Conservation (phyloP, 2,888 invertebrate genomes). For the Dolichomitus sp. region DNA sequence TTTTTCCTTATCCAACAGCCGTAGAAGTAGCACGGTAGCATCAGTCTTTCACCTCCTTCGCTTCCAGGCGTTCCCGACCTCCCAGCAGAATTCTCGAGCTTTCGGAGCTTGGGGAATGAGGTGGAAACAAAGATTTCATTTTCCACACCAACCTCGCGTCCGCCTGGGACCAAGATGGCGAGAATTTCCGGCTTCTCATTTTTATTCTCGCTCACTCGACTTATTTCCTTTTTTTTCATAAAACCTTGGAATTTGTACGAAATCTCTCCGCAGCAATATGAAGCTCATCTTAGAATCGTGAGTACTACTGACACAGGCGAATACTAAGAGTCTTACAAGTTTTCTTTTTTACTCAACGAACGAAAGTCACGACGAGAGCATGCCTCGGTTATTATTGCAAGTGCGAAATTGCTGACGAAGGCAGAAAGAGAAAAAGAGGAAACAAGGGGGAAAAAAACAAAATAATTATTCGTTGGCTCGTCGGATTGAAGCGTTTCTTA, state of each 20-base stretch:
- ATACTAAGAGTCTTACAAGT: slow-evolving; percentile 10
- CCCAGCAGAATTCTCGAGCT: slow-evolving; percentile 21
- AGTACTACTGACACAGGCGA: slow-evolving; percentile 2
- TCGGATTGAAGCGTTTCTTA: slow-evolving; percentile 79
- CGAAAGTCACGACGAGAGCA: slow-evolving; percentile 24
- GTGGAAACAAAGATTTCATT: slow-evolving; percentile 80
- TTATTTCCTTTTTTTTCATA: background rate
- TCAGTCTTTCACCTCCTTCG: slow-evolving; percentile 58
- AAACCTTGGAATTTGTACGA: background rate
- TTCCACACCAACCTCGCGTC: slow-evolving; percentile 68
- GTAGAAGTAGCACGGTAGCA: slow-evolving; percentile 45
- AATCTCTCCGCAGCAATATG: background rate
- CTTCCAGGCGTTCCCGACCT: slow-evolving; percentile 69
- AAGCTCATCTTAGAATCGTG: slow-evolving; percentile 24
- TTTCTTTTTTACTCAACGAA: slow-evolving; percentile 12
- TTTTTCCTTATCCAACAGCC: slow-evolving; percentile 19
- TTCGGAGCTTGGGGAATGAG: slow-evolving; percentile 8
- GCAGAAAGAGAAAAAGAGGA: slow-evolving; percentile 36
- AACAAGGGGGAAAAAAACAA: slow-evolving; percentile 46
- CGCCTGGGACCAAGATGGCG: slow-evolving; percentile 61
- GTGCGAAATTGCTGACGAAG: slow-evolving; percentile 46
- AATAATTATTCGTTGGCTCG: slow-evolving; percentile 74
- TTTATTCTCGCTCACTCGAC: slow-evolving; percentile 27
- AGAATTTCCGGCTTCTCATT: slow-evolving; percentile 15
- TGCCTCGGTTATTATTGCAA: slow-evolving; percentile 38